A percentile compares a stretch with the other conserved stretches of the same genome.
Conservation (phyloP, 1,140 invertebrate species). For the Druon quercuslanigerum region DNA sequence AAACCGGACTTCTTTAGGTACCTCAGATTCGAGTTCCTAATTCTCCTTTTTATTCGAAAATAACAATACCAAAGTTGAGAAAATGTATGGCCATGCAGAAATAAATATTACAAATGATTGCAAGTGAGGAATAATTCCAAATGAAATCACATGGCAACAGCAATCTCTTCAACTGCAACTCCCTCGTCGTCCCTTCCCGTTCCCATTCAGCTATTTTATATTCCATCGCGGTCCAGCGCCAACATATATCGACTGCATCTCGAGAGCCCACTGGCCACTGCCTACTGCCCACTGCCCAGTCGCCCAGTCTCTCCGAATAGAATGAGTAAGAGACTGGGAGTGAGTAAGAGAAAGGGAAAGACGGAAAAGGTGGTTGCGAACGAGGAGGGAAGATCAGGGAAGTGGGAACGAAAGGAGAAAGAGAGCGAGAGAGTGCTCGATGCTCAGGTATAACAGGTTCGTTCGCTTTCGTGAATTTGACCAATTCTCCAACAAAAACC, state of each 20-base stretch:
- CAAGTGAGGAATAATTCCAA: neutral
- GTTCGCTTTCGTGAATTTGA: slow-evolving; percentile 38
- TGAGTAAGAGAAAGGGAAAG: slow-evolving; percentile 44
- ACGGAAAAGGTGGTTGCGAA: slow-evolving; percentile 42
- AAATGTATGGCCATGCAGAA: too few relatives aligned
- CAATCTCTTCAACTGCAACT: slow-evolving; percentile 50
- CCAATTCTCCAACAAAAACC: neutral
- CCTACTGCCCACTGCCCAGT: neutral
- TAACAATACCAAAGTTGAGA: too few relatives aligned
- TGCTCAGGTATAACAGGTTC: slow-evolving; percentile 67
- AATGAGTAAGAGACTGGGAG: slow-evolving; percentile 27
- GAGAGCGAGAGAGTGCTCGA: slow-evolving; percentile 36
- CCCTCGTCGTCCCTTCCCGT: slow-evolving; percentile 43
- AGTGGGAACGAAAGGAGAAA: slow-evolving; percentile 39
- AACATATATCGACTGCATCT: slow-evolving; percentile 9
- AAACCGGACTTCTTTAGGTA: too few relatives aligned
- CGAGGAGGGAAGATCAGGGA: slow-evolving; percentile 41
- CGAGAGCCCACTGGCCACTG: neutral
- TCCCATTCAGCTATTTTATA: slow-evolving; percentile 54
- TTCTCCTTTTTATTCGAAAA: too few relatives aligned
- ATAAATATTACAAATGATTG: too few relatives aligned
- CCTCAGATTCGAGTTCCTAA: too few relatives aligned
- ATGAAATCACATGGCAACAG: slow-evolving; percentile 66
- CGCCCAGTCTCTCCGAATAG: neutral
- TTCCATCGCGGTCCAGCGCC: slow-evolving; percentile 44